Percentiles rank a stretch among this genome's conserved stretches.
Evolutionary conservation across 2,888 invertebrate species (phyloP).

Genomic region (Oxycera nigricornis): DNA sequence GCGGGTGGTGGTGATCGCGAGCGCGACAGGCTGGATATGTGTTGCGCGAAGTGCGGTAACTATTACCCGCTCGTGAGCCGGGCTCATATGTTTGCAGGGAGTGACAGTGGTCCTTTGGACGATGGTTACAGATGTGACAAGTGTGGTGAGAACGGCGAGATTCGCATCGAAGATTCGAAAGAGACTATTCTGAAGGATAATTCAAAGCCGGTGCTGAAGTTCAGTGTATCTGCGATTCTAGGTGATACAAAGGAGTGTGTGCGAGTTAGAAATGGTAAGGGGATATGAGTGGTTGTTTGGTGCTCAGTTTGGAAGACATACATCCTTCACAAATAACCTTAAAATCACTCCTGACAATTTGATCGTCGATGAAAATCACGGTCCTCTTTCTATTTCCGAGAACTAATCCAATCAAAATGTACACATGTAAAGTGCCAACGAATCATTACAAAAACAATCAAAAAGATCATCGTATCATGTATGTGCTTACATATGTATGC

Average conservation of each 20-base stretch:
- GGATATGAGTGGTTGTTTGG: too few species aligned
- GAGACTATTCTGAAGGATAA: conserved; percentile 61
- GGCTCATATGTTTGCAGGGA: conserved; percentile 1
- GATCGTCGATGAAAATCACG: too few species aligned
- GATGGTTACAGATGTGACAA: conserved; percentile 57
- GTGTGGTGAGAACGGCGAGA: conserved; percentile 50
- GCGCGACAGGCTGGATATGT: conserved; percentile 53
- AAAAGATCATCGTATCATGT: too few species aligned
- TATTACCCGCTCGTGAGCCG: conserved; percentile 47
- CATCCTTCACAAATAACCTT: too few species aligned
- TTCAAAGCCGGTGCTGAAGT: conserved; percentile 83
- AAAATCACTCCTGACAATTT: too few species aligned
- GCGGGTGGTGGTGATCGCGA: conserved; percentile 40
- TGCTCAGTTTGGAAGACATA: too few species aligned
- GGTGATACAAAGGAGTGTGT: conserved; percentile 66
- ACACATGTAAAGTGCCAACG: too few species aligned
- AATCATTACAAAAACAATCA: too few species aligned
- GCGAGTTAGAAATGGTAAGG: conserved; percentile 62
- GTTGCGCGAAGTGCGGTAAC: conserved; percentile 56
- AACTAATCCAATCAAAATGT: too few species aligned
- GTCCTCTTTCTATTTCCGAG: too few species aligned
- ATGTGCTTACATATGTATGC: too few species aligned
- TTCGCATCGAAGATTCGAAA: conserved; percentile 46
- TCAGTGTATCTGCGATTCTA: conserved; percentile 91
- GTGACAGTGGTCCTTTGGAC: conserved; percentile 29